Evolutionary conservation across 2,797 vertebrate genomes (phyloP), one percentile per base, ranked within the genome.

Genomic region (Sparidentex hasta): DNA sequence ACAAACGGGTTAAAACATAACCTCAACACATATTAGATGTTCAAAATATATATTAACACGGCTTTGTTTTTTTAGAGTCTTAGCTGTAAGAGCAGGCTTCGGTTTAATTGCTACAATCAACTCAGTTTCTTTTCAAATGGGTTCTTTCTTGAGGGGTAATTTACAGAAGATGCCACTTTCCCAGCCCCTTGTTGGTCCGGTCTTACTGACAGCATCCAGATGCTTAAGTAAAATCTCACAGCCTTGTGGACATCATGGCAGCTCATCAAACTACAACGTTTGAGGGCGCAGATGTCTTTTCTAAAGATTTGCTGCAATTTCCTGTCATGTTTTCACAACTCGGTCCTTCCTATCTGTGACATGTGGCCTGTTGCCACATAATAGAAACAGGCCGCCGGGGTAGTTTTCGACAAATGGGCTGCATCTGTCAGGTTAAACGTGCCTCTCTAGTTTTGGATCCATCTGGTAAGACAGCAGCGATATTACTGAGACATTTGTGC

Each of bases 291-390:
- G 62, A 84, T 84, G 76, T 92, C 46, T 91, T 90, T 87, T 88
- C 67, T 72, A 73, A 82, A 79, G 59, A 76, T 80, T 92, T 82
- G 81, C 86, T 91, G 94, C 93, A 95, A 95, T 90, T 96, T 96
- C 95, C 95, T 94, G 94, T 93, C 85, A 85, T 87, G 83, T 95
- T 96, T 95, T 95, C 94, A 95, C 92, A 95, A 95, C 90, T 86
- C 76, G 76, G 83, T 78, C 90, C 83, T 94, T 94, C 87, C 94
- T 91, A 90, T 93, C 87, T 90, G 85, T 86, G 87, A 92, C 91
- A 92, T 93, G 90, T 80, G 93, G 92, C 91, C 80, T 86, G 85
- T 94, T 94, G 87, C 93, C 87, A 89, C 93, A 94, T 81, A 79
- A 86, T 85, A 90, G 81, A 93, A 92, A 87, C 82, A 89, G 65